Base-by-base conservation (phyloP, 2,113 vertebrate genomes). In the Pipra filicauda region DNA sequence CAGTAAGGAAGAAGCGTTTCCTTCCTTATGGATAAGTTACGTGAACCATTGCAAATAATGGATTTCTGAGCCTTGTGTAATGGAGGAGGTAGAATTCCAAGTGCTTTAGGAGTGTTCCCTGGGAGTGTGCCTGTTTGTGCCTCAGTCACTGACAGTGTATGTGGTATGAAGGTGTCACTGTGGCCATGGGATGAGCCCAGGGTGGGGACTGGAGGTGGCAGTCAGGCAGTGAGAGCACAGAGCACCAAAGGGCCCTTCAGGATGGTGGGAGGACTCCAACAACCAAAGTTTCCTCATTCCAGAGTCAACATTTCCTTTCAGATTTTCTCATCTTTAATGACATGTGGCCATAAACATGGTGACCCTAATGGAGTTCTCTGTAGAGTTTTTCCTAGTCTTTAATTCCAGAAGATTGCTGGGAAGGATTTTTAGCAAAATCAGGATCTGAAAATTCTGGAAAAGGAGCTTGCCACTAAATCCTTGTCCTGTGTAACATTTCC, bases 131-230 rank as follows among this genome's bases (percentile, higher is more conserved):
- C 33, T 39, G 43, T 79, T n/a, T 31, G 35, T n/a, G 22, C 71
- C 19, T 39, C 48, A 20, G n/a, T 14, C 52, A 18, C 22, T 27
- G 49, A 3, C 43, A 17, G 1, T 23, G 10, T 41, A 5, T 35
- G 57, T 33, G 66, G 14, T 4, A 9, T 9, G 33, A 59, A 3
- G 3, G 0, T 61, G 39, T 54, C 52, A 1, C n/a, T 0, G 0
- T 55, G 72, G 71, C 27, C 30, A 5, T 9, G 43, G 30, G 8
- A 49, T 20, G 86, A 76, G 78, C 84, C 26, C 44, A 27, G 44
- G 59, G 44, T 14, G 65, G 92, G 39, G 39, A 83, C 80, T 91
- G 76, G 54, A 85, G 83, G 86, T 94, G 89, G 67, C 92, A 94
- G 79, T 85, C 91, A 49, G 93, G 55, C 39, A 7, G 43, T 87